Conservation (phyloP, 2,113 vertebrate species). For the Regulus satrapa region DNA sequence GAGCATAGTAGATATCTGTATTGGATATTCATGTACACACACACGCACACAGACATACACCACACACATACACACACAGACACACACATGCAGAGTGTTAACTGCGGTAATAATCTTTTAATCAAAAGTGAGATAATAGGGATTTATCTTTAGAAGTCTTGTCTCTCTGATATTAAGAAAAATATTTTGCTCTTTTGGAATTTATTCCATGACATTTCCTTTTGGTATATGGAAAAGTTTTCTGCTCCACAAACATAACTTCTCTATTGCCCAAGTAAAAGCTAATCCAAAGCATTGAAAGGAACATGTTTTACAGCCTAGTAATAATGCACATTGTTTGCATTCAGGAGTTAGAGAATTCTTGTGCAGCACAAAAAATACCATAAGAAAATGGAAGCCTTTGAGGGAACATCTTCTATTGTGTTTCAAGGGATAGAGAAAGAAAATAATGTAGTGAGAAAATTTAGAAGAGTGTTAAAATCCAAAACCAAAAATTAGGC, state of each 20-base stretch:
- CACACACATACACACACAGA: too few species aligned
- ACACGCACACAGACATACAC: too few species aligned
- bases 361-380: not conserved
- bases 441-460: not conserved
- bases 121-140: not conserved
- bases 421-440: not conserved
- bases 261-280: not conserved
- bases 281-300: not conserved
- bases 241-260: not conserved
- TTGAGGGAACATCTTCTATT: not conserved
- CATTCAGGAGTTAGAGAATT: not conserved
- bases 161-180: not conserved
- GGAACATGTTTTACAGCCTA: not conserved
- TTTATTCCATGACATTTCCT: not conserved
- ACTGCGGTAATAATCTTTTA: not conserved
- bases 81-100: rapidly evolving
- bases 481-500: not conserved
- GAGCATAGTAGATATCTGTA: not conserved
- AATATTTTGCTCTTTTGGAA: not conserved
- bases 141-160: not conserved
- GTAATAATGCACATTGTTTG: not conserved
- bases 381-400: not conserved
- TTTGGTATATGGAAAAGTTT: not conserved
- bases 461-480: not conserved
- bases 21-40: not conserved